Percentiles rank a stretch among this genome's conserved stretches.
phyloP scores from a whole-genome alignment of 2,113 vertebrate genomes.

The Oreochromis tanganicae region DNA sequence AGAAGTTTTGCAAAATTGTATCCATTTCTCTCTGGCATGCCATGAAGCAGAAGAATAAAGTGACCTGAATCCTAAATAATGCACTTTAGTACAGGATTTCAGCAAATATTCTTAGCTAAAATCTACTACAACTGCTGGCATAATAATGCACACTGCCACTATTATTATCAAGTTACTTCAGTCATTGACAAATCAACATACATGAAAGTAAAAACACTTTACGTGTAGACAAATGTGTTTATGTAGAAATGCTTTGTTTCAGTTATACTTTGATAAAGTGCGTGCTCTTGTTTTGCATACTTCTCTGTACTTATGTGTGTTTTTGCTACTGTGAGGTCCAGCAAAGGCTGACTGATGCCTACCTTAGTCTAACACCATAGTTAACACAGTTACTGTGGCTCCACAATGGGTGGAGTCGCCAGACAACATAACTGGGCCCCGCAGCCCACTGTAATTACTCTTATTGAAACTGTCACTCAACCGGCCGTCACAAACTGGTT shows the following conservation, averaged over 20 bases:
- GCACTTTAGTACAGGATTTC: not conserved
- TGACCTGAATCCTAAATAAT: not conserved
- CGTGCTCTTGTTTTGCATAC: not conserved
- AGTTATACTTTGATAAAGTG: not conserved
- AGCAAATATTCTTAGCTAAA: not conserved
- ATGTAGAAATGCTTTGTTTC: not conserved
- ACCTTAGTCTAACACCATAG: conserved; percentile 55
- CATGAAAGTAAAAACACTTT: not conserved
- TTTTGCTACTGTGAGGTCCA: conserved; percentile 61
- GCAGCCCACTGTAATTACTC: conserved; percentile 69
- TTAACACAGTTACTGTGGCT: conserved; percentile 62
- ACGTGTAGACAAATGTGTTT: not conserved
- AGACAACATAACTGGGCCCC: conserved; percentile 65
- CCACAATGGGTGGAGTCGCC: conserved; percentile 66
- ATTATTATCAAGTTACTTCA: not conserved
- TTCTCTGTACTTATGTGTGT: conserved; percentile 14
- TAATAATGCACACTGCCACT: not conserved
- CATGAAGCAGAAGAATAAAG: not conserved
- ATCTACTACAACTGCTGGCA: not conserved
- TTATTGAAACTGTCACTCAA: conserved; percentile 72
- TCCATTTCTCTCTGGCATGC: not conserved
- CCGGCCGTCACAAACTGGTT: conserved; percentile 23
- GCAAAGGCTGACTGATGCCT: conserved; percentile 48
- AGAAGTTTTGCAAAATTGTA: not conserved
- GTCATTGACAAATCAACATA: not conserved